These are phyloP conservation scores for Erpornis zantholeuca DNA, from an alignment of 2,113 vertebrate genomes.

Conservation along the genomic window DNA sequence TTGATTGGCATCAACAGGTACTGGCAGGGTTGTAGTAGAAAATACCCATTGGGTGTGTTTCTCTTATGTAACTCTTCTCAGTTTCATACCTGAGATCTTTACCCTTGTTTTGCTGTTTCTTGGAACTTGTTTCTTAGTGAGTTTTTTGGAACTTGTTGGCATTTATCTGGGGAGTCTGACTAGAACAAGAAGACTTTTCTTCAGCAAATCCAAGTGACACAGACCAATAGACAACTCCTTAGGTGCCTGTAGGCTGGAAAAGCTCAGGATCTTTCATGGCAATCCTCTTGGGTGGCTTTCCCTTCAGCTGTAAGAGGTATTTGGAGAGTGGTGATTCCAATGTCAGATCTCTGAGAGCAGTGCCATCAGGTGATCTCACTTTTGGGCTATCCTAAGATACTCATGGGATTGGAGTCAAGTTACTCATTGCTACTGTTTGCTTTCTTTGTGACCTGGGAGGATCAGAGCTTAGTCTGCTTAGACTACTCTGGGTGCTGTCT, in stretches of 20 bases:
- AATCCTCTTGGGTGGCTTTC: background rate
- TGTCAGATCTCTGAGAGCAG: background rate
- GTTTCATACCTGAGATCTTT: background rate
- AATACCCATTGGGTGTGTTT: background rate
- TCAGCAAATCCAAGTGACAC: background rate
- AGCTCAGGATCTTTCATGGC: background rate
- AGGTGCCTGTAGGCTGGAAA: background rate
- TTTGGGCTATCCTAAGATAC: background rate
- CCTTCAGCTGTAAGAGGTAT: background rate
- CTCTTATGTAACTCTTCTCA: background rate
- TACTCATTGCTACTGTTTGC: background rate
- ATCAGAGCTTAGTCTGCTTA: background rate
- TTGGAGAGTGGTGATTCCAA: background rate
- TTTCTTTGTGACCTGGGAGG: background rate
- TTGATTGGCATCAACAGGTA: background rate
- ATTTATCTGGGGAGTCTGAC: background rate
- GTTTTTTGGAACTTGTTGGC: background rate
- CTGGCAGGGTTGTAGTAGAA: background rate
- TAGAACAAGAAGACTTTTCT: background rate
- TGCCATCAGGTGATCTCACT: background rate
- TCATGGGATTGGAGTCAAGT: background rate
- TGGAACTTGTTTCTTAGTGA: background rate
- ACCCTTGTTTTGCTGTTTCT: background rate
- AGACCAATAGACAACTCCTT: background rate
- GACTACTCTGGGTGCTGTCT: background rate